phyloP scores from a whole-genome alignment of 2,888 invertebrate species.

The Lottia gigantea region DNA sequence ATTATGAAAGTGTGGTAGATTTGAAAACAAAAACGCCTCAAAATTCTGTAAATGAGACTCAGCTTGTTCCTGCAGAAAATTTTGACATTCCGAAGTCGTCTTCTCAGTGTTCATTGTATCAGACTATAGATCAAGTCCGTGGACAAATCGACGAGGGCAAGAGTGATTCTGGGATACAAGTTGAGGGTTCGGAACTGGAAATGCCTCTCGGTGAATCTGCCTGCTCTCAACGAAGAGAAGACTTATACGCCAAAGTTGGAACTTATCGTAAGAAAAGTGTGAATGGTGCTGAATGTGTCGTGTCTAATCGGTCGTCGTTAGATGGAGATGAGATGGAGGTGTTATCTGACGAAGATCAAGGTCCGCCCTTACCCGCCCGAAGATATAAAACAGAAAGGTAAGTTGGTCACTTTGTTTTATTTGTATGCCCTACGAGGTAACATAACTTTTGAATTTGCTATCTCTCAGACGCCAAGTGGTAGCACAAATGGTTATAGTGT shows the following conservation, averaged over 20 bases:
- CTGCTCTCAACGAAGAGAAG: not conserved
- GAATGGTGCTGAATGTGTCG: not conserved
- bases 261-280: not conserved
- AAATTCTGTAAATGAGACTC: not conserved
- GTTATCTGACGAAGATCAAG: not conserved
- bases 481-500: too few species aligned
- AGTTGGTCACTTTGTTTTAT: not conserved
- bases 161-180: not conserved
- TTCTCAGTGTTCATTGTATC: not conserved
- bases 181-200: not conserved
- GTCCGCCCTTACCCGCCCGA: not conserved
- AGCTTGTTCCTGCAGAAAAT: not conserved
- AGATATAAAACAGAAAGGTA: slow-evolving; percentile 1
- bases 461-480: too few species aligned
- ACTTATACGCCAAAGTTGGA: not conserved
- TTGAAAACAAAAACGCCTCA: not conserved
- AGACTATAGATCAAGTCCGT: not conserved
- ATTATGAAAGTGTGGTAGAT: not conserved
- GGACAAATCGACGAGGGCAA: not conserved
- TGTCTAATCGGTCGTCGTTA: not conserved
- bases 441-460: too few species aligned
- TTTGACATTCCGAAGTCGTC: not conserved
- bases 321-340: not conserved
- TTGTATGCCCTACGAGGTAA: too few species aligned
- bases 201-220: not conserved